Evolutionary conservation across 1,140 invertebrate species (phyloP), one percentile per base, ranked within the genome.

Genomic region (Diachasmimorpha longicaudata): DNA sequence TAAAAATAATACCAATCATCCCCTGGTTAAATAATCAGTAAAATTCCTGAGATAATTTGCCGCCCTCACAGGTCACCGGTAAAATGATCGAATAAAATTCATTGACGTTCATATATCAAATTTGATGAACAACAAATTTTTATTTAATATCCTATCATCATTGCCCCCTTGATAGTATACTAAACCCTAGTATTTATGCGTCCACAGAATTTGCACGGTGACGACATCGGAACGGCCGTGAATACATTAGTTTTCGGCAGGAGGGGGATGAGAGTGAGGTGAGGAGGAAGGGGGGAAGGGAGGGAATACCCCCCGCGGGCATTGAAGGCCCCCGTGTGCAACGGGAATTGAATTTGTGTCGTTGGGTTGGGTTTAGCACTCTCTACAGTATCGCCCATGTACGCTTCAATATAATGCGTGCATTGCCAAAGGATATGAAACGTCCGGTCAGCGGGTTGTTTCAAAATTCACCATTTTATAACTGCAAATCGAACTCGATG

Each of bases 341-440:
- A 13, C 48, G 48, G 58, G 58, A 63, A 63, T 63, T 63, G 58
- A 63, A 63, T 63, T 63, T 63, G 58, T 63, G 58, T 63, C 58
- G 58, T 63, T 25, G 58, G 48, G 48, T n/a, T n/a, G 48, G 48
- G 48, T n/a, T 63, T 63, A 63, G 58, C 58, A 63, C 58, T 63
- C 58, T 63, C 58, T 19, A 63, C 23, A 63, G 58, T 25, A 21
- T 55, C 4, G 8, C 58, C 58, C 21, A 25, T 63, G 58, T 63
- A 25, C 58, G 58, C 58, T 63, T 63, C 58, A 63, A 63, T 63
- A 63, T 63, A 63, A 63, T 63, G 58, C 58, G 58, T 63, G 58
- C 58, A 63, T 63, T 25, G 58, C 58, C 58, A 63, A 63, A 63
- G 58, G 58, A 63, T 63, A 63, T 63, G 58, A 63, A 63, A 63